Conservation (phyloP, 23 tunicate species). For the Ciona savignyi region DNA sequence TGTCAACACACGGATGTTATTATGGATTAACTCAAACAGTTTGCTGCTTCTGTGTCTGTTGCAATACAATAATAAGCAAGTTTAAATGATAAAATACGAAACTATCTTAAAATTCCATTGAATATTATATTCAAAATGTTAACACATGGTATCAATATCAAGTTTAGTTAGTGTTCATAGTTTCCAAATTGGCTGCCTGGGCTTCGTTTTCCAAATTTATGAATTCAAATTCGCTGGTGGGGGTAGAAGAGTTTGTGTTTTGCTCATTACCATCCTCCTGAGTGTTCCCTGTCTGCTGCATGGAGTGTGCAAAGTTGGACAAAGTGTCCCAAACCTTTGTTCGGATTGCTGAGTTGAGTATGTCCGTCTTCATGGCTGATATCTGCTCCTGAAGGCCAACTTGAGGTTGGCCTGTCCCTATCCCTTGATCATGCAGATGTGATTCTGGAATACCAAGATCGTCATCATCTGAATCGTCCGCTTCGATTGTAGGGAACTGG, state of each 20-base stretch:
- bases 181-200: background rate
- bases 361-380: background rate
- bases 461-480: constrained; percentile 19
- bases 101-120: too few species aligned
- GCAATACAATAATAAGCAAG: too few species aligned
- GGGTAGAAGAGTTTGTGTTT: constrained; percentile 12
- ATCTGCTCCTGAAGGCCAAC: background rate
- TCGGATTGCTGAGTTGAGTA: constrained; percentile 10
- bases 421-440: background rate
- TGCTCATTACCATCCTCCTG: background rate
- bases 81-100: too few species aligned
- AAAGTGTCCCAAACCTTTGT: constrained; percentile 4
- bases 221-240: constrained; percentile 35
- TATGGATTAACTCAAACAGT: too few species aligned
- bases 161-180: too few species aligned
- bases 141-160: too few species aligned
- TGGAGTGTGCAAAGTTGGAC: background rate
- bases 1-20: too few species aligned
- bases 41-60: too few species aligned
- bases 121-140: too few species aligned
- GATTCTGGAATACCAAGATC: constrained; percentile 25
- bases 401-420: background rate
- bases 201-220: constrained; percentile 6
- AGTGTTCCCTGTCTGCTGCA: background rate
- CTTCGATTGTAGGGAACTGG: background rate